phyloP scores from a whole-genome alignment of 2,113 vertebrate species.

The Cricetomys ansorgei region DNA sequence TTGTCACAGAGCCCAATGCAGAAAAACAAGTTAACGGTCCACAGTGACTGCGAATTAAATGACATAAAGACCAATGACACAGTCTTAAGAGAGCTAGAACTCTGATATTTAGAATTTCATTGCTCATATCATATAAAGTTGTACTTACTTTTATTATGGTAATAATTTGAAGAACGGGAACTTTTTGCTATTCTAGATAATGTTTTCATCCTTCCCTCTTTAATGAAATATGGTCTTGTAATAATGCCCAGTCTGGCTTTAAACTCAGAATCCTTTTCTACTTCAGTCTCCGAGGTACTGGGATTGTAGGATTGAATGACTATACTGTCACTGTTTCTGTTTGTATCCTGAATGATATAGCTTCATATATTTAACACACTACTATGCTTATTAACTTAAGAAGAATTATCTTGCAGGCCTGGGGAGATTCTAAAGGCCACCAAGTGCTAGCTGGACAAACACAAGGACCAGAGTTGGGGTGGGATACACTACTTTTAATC shows the following conservation, averaged over 20 bases:
- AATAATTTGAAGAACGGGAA: background rate
- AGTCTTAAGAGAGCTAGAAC: background rate
- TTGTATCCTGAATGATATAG: background rate
- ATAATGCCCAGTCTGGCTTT: background rate
- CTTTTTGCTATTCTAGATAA: background rate
- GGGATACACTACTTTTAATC: background rate
- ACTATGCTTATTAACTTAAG: constrained; percentile 10
- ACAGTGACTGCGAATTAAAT: background rate
- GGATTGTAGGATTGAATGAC: background rate
- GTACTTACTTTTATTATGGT: background rate
- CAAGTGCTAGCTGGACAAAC: background rate
- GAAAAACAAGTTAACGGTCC: background rate
- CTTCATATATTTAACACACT: background rate
- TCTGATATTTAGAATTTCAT: background rate
- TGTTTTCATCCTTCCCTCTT: background rate
- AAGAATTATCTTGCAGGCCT: background rate
- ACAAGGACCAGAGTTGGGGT: background rate
- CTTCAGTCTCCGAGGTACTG: background rate
- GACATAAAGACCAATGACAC: background rate
- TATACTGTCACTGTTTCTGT: background rate
- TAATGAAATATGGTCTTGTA: background rate
- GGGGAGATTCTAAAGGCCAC: background rate
- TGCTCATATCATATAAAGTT: background rate
- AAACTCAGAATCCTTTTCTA: background rate
- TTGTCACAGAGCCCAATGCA: background rate